Percentiles rank a stretch among this genome's conserved stretches.
These are phyloP conservation scores for Odiellus spinosus DNA, from an alignment of 2,888 invertebrate genomes.

Conservation along the genomic window DNA sequence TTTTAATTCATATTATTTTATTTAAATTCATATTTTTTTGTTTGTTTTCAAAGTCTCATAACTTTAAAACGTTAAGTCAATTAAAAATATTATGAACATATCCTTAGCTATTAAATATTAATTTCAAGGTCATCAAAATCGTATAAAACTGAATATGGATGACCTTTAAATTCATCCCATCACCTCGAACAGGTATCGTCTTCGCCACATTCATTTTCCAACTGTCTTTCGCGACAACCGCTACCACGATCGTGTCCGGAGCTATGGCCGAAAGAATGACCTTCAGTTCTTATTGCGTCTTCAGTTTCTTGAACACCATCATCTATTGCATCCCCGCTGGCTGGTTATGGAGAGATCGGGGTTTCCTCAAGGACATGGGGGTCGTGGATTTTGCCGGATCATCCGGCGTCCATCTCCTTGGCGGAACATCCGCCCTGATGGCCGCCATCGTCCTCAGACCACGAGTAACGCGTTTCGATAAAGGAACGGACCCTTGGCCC, in stretches of 20 bases:
- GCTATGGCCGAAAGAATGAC: constrained; percentile 20
- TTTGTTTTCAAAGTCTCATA: too few species aligned
- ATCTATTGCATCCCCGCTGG: constrained; percentile 78
- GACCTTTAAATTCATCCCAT: too few species aligned
- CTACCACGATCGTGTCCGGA: constrained; percentile 34
- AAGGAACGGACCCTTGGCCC: constrained; percentile 12
- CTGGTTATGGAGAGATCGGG: constrained; percentile 32
- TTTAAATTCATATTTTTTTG: too few species aligned
- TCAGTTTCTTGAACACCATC: constrained; percentile 71
- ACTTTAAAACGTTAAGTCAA: too few species aligned
- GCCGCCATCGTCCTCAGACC: constrained; percentile 46
- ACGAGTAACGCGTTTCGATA: constrained; percentile 21
- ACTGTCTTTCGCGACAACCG: constrained; percentile 66
- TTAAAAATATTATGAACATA: too few species aligned
- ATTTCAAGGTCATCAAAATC: too few species aligned
- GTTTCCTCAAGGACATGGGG: constrained; percentile 64
- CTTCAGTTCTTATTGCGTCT: constrained; percentile 43
- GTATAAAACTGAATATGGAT: too few species aligned
- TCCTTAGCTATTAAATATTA: too few species aligned
- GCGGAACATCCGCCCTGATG: constrained; percentile 54
- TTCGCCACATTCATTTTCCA: constrained; percentile 30
- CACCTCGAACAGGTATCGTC: constrained; percentile 9
- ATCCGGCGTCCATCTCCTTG: constrained; percentile 67
- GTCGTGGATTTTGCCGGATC: constrained; percentile 86
- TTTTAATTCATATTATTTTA: too few species aligned